Evolutionary conservation across 2,113 vertebrate species (phyloP).

Genomic region (Ophiodon elongatus): DNA sequence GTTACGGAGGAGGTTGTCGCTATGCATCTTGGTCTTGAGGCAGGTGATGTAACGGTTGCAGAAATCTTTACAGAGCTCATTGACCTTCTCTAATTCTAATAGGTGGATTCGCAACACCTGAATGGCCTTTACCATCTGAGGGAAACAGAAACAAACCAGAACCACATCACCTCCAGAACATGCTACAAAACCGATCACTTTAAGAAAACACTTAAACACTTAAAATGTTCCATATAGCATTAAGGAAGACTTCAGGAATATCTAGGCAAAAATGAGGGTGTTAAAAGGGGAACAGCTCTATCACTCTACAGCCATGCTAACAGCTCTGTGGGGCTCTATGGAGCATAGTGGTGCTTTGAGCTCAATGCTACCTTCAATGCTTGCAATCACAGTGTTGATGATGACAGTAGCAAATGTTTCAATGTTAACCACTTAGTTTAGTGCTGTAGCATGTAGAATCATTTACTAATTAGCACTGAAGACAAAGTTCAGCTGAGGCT

Average conservation of each 20-base stretch:
- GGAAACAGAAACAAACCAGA: slow-evolving; percentile 13
- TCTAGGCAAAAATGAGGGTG: background rate
- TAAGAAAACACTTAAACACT: background rate
- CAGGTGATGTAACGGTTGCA: slow-evolving; percentile 99
- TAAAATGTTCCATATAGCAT: background rate
- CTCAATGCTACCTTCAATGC: background rate
- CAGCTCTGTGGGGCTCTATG: background rate
- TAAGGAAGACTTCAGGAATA: background rate
- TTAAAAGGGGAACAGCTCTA: background rate
- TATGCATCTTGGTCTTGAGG: slow-evolving; percentile 99
- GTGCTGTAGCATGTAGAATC: background rate
- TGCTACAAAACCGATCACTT: background rate
- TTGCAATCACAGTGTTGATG: background rate
- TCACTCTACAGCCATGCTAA: background rate
- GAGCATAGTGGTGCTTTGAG: background rate
- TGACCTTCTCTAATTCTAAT: slow-evolving; percentile 98
- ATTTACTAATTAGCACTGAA: background rate
- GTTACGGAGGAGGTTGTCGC: slow-evolving; percentile 98
- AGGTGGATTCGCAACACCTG: slow-evolving; percentile 98
- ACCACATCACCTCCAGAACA: background rate
- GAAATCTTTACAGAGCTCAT: slow-evolving; percentile 99
- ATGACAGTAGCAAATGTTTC: background rate
- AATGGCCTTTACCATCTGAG: slow-evolving; percentile 98
- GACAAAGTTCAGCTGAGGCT: background rate
- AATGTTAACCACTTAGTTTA: background rate